Percentiles rank a stretch among this genome's conserved stretches.
These are phyloP conservation scores for Podiceps cristatus DNA, from an alignment of 2,113 vertebrate genomes.

Conservation along the genomic window DNA sequence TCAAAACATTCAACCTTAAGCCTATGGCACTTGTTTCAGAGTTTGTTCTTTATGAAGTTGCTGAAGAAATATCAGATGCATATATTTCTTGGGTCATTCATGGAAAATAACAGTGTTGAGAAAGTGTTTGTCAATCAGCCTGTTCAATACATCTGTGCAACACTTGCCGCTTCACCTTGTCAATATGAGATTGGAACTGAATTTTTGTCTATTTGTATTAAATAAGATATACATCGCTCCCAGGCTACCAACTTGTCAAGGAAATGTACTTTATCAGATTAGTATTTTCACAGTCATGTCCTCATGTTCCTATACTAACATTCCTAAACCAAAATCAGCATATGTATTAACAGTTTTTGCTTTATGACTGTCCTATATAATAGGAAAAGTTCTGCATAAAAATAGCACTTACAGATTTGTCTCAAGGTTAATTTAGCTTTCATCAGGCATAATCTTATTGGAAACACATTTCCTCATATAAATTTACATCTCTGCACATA, in stretches of 20 bases:
- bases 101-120: background rate
- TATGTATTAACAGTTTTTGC: background rate
- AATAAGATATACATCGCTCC: background rate
- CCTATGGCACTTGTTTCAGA: background rate
- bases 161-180: background rate
- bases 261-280: background rate
- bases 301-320: background rate
- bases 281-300: background rate
- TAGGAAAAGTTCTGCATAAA: background rate
- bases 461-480: conserved; percentile 36
- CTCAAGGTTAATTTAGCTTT: conserved; percentile 54
- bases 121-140: background rate
- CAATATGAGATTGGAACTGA: background rate
- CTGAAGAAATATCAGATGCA: background rate
- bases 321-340: background rate
- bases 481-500: conserved; percentile 12
- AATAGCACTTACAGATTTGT: background rate
- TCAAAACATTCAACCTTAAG: background rate
- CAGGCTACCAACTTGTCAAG: background rate
- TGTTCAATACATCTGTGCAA: background rate
- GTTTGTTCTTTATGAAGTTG: background rate
- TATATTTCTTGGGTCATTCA: background rate
- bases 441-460: background rate
- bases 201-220: background rate
- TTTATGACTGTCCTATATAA: background rate